phyloP scores from a whole-genome alignment of 2,888 invertebrate genomes.

The Xestoiulus laeticollis region DNA sequence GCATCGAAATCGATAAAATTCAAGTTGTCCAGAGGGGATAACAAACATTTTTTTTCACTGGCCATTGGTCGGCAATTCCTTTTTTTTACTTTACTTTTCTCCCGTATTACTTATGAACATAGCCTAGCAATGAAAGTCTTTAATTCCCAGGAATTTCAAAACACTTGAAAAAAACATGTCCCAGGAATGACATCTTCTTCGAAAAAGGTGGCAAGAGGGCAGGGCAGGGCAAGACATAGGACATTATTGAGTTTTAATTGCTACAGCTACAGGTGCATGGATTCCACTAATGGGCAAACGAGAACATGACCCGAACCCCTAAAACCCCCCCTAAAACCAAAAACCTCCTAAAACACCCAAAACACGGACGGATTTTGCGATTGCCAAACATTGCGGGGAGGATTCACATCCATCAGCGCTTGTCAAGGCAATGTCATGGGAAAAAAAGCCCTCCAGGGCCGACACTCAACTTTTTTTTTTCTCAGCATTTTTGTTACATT shows the following conservation, averaged over 20 bases:
- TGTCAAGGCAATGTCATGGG: background rate
- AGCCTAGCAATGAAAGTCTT: background rate
- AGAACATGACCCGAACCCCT: background rate
- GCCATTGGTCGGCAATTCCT: background rate
- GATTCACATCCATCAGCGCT: background rate
- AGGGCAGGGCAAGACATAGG: background rate
- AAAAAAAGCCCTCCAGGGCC: background rate
- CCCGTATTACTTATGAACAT: background rate
- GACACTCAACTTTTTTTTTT: background rate
- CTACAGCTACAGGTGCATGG: background rate
- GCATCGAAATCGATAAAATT: background rate
- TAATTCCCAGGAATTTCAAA: background rate
- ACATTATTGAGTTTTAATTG: background rate
- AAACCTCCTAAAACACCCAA: background rate
- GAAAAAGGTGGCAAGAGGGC: background rate
- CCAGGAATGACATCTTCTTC: background rate
- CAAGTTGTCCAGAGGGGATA: background rate
- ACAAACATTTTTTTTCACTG: background rate
- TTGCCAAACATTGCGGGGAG: background rate
- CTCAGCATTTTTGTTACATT: background rate
- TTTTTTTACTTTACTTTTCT: background rate
- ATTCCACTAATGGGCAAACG: background rate
- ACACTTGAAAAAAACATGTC: background rate
- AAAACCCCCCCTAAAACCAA: background rate
- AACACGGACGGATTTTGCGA: background rate